phyloP scores from a whole-genome alignment of 1,140 invertebrate genomes.

The Aphidius ervi region DNA sequence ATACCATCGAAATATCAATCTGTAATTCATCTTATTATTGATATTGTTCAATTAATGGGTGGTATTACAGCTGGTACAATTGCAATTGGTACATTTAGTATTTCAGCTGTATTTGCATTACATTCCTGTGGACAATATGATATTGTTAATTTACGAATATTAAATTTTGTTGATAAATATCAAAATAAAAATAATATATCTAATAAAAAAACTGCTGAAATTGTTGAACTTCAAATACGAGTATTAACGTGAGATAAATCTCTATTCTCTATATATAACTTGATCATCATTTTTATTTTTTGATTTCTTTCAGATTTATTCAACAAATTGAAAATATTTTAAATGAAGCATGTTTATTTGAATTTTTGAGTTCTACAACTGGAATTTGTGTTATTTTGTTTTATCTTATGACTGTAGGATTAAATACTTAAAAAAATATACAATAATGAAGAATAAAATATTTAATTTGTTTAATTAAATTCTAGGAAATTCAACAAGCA shows the following conservation, averaged over 20 bases:
- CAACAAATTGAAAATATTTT: slow-evolving; percentile 27
- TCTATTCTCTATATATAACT: too few relatives aligned
- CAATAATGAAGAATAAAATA: too few relatives aligned
- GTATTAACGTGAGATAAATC: slow-evolving; percentile 19
- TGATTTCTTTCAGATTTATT: slow-evolving; percentile 24
- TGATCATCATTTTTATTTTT: too few relatives aligned
- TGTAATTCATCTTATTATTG: slow-evolving; percentile 32
- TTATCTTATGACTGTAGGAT: slow-evolving; percentile 25
- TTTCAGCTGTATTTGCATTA: slow-evolving; percentile 30
- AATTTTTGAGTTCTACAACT: slow-evolving; percentile 30
- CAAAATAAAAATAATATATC: neutral
- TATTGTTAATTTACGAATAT: slow-evolving; percentile 25
- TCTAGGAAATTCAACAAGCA: too few relatives aligned
- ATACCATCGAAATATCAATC: slow-evolving; percentile 26
- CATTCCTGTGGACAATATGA: slow-evolving; percentile 34
- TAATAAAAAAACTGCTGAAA: slow-evolving; percentile 1
- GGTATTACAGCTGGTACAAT: slow-evolving; percentile 25
- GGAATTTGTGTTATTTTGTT: slow-evolving; percentile 30
- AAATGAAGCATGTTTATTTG: slow-evolving; percentile 28
- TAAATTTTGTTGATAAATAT: slow-evolving; percentile 13
- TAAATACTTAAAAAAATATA: too few relatives aligned
- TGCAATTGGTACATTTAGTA: slow-evolving; percentile 26
- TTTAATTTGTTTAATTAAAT: too few relatives aligned
- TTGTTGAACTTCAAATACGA: slow-evolving; percentile 25
- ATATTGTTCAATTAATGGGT: slow-evolving; percentile 24